Base-by-base conservation (phyloP, 1,140 invertebrate species). In the Pseudomyrmex sp. region DNA sequence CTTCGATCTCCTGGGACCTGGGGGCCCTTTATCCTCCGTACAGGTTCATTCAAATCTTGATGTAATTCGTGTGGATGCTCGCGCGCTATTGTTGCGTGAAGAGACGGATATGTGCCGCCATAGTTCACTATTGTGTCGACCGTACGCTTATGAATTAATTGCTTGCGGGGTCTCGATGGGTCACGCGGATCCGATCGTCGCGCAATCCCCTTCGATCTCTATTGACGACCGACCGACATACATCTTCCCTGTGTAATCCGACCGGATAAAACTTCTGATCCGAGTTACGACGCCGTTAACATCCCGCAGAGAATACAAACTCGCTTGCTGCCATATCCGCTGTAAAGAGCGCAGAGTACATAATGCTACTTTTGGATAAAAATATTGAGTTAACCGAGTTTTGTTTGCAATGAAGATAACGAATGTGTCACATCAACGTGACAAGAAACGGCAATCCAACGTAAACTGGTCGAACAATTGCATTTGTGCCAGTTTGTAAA, bases 81-180 rank as follows among this genome's bases (percentile, higher is more conserved):
- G 58, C 23, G 69, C 62, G 62, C 76, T 23, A 88, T 86, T 88
- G 87, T 88, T 86, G 73, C 58, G 75, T 72, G 62, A 68, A 84
- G 82, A 70, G 72, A 77, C 82, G 86, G 88, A 89, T 84, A 74
- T 58, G 68, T 86, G 72, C 52, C 59, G 73, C 73, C 61, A 79
- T 84, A 77, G 84, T 84, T 82, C 63, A 77, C 76, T 66, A 88
- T 89, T 88, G 86, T 89, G 74, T 73, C 69, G 84, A 76, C 72
- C 74, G 82, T 80, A 85, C 82, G 86, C 66, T 84, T 88, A 88
- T 89, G 88, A 89, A 89, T 89, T 89, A 89, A 89, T 88, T 86
- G 86, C 82, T 80, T 63, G 59, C 56, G 56, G 65, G 35, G 50
- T 15, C 62, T 80, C 26, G 75, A 80, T 26, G 76, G 68, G 10